Conservation (phyloP, 2,797 vertebrate species). For the Tenualosa thibaudeaui region DNA sequence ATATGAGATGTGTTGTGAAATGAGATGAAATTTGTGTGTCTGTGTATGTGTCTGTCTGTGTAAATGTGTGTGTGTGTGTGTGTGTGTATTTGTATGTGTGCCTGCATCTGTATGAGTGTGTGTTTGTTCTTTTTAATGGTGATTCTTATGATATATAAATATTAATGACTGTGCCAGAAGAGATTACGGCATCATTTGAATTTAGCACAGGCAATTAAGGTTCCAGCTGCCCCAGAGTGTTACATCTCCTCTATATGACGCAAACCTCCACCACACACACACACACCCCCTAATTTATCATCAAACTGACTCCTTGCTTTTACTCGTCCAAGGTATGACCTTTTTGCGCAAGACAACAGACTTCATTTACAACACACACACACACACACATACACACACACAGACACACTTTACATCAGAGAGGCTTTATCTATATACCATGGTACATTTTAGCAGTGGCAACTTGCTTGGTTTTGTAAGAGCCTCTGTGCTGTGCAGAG, state of each 20-base stretch:
- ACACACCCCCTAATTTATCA: neutral
- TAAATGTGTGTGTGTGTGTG: neutral
- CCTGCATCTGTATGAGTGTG: slow-evolving; percentile 32
- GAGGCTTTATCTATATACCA: neutral
- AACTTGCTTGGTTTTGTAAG: neutral
- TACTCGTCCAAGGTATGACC: neutral
- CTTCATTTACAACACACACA: neutral
- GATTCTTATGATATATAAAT: slow-evolving; percentile 70
- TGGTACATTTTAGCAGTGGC: neutral
- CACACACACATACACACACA: neutral
- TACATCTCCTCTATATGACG: neutral
- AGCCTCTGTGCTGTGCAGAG: neutral
- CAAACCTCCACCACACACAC: neutral
- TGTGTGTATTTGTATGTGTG: neutral
- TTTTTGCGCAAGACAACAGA: neutral
- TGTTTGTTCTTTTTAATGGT: slow-evolving; percentile 55
- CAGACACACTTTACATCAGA: neutral
- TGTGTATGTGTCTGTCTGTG: neutral
- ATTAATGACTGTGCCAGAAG: slow-evolving; percentile 64
- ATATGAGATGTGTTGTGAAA: neutral
- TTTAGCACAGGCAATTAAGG: slow-evolving; percentile 68
- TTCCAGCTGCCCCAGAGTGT: slow-evolving; percentile 56
- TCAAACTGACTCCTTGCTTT: neutral
- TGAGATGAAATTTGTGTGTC: neutral
- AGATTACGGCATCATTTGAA: slow-evolving; percentile 62